A percentile compares a stretch with the other conserved stretches of the same genome.
Evolutionary conservation across 2,113 vertebrate genomes (phyloP).

Genomic region (Takifugu flavidus): DNA sequence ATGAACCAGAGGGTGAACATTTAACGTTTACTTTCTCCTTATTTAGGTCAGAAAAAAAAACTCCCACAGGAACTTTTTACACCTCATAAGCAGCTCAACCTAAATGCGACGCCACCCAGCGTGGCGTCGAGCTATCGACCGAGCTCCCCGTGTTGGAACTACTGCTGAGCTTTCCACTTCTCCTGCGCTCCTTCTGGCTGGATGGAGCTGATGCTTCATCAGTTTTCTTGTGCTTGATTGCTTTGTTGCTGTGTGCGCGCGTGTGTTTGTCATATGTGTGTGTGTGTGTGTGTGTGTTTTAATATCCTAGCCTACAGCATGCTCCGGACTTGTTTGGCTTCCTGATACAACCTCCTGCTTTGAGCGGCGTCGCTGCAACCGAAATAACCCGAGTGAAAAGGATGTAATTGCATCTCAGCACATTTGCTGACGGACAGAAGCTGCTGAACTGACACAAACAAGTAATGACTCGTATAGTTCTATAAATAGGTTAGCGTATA

Average conservation of each 20-base stretch:
- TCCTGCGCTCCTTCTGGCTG: conserved; percentile 44
- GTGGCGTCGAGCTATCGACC: conserved; percentile 37
- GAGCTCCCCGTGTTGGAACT: conserved; percentile 31
- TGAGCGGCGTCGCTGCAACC: conserved; percentile 26
- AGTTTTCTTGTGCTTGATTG: conserved; percentile 45
- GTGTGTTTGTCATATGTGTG: conserved; percentile 9
- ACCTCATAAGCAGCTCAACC: conserved; percentile 73
- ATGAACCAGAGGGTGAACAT: conserved; percentile 29
- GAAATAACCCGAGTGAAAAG: conserved; percentile 12
- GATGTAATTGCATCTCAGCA: conserved; percentile 12
- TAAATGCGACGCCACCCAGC: conserved; percentile 36
- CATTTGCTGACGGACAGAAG: conserved; percentile 8
- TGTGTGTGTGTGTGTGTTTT: conserved; percentile 1
- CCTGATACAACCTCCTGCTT: conserved; percentile 23
- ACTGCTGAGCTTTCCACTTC: conserved; percentile 48
- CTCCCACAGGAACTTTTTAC: conserved; percentile 51
- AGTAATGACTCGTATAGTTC: not conserved
- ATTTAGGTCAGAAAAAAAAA: conserved; percentile 32
- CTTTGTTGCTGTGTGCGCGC: conserved; percentile 18
- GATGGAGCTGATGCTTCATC: conserved; percentile 18
- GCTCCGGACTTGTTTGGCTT: conserved; percentile 27
- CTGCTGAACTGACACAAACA: conserved; percentile 2
- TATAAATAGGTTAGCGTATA: not conserved
- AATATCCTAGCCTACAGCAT: conserved; percentile 24
- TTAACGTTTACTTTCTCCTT: conserved; percentile 25